Evolutionary conservation across 1,140 invertebrate species (phyloP).

Genomic region (Pygmarrhopalites habei): DNA sequence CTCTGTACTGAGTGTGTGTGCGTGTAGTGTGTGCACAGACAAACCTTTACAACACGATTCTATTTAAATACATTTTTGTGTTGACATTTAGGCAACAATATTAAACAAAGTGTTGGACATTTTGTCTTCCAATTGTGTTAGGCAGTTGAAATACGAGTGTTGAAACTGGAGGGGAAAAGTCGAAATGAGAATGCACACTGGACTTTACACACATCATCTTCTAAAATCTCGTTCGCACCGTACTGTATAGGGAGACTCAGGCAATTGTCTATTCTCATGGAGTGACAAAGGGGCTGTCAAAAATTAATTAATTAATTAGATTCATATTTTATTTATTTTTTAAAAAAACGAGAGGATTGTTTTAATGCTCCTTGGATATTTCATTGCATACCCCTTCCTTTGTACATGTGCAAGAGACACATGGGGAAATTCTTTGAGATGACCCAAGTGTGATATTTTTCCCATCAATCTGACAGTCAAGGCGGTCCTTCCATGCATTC

Average conservation of each 20-base stretch:
- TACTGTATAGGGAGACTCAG: constrained; percentile 46
- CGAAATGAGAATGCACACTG: constrained; percentile 53
- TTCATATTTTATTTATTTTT: background rate
- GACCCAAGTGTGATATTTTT: constrained; percentile 49
- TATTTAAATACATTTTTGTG: too few relatives aligned
- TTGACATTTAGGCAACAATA: too few relatives aligned
- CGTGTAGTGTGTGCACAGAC: too few relatives aligned
- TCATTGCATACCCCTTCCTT: constrained; percentile 50
- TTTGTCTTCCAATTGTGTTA: too few relatives aligned
- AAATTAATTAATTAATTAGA: background rate
- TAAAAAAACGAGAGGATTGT: background rate
- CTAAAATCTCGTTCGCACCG: constrained; percentile 46
- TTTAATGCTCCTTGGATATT: background rate
- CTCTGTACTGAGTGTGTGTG: too few relatives aligned
- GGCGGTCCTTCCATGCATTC: constrained; percentile 47
- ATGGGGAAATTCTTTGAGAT: constrained; percentile 51
- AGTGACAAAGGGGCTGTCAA: constrained; percentile 50
- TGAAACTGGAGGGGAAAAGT: constrained; percentile 44
- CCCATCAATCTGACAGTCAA: constrained; percentile 45
- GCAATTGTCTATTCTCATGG: constrained; percentile 51
- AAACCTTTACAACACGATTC: too few relatives aligned
- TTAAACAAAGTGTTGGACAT: too few relatives aligned
- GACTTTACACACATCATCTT: constrained; percentile 52
- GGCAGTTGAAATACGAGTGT: too few relatives aligned
- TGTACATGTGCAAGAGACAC: constrained; percentile 57